phyloP scores from a whole-genome alignment of 2,113 vertebrate species.

The Castor canadensis region DNA sequence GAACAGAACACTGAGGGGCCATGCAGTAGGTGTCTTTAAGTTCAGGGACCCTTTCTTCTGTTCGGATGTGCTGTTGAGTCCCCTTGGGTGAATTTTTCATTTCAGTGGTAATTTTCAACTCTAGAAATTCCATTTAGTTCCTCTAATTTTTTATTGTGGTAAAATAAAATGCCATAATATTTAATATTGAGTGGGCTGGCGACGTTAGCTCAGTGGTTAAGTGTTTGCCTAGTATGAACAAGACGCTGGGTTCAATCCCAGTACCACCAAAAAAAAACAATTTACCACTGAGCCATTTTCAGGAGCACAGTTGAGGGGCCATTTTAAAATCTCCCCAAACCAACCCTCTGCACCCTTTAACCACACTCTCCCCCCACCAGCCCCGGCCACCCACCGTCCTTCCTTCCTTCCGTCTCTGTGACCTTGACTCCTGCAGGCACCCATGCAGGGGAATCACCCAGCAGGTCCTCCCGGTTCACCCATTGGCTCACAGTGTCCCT shows the following conservation, averaged over 20 bases:
- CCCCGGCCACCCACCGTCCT: neutral
- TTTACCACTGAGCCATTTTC: no score
- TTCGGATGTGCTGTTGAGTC: neutral
- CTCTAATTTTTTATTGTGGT: neutral
- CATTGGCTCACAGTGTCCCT: no score
- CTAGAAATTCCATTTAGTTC: neutral
- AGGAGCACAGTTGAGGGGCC: neutral
- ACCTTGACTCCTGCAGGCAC: fast-evolving
- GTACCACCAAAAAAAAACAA: no score
- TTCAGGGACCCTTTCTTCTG: neutral
- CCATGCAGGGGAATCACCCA: neutral
- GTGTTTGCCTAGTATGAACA: no score
- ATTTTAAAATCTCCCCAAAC: neutral
- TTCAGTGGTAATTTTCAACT: neutral
- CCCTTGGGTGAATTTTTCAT: neutral
- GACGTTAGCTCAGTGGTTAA: no score
- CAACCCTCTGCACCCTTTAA: neutral
- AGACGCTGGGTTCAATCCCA: no score
- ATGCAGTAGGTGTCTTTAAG: neutral
- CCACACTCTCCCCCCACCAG: neutral
- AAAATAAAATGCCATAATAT: neutral
- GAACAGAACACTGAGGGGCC: neutral
- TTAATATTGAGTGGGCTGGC: no score
- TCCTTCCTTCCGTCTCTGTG: neutral
- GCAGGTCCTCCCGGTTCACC: neutral